Evolutionary conservation across 2,797 vertebrate genomes (phyloP).

Genomic region (Poecilia gillii): DNA sequence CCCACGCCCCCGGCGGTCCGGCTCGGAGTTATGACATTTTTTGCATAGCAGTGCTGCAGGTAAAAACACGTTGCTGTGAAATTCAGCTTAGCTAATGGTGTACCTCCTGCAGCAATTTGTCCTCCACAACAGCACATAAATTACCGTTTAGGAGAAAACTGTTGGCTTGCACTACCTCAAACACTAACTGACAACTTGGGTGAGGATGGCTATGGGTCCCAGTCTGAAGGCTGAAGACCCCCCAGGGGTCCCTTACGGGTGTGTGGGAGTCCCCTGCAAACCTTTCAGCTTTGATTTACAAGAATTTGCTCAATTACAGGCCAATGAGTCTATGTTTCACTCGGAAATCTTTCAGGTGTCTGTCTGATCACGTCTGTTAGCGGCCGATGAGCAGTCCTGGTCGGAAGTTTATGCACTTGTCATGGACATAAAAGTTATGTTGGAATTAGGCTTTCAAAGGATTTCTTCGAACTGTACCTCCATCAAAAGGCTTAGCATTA

Average conservation of each 20-base stretch:
- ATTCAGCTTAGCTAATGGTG: constrained; percentile 70
- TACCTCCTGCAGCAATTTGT: constrained; percentile 79
- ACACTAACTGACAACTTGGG: constrained; percentile 38
- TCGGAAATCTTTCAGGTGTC: constrained; percentile 23
- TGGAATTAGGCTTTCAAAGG: background rate
- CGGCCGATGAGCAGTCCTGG: background rate
- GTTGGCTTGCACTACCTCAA: constrained; percentile 5
- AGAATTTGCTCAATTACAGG: constrained; percentile 51
- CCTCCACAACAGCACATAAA: constrained; percentile 71
- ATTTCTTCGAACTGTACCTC: background rate
- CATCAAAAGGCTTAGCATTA: background rate
- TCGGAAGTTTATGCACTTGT: constrained; percentile 10
- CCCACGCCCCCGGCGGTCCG: constrained; percentile 43
- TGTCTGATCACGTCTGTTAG: constrained; percentile 27
- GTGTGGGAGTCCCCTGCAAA: constrained; percentile 43
- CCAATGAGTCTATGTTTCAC: constrained; percentile 21
- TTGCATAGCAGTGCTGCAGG: constrained; percentile 80
- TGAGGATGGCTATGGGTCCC: background rate
- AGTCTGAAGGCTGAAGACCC: constrained; percentile 12
- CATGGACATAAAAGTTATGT: background rate
- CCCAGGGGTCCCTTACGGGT: constrained; percentile 11
- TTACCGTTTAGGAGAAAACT: constrained; percentile 65
- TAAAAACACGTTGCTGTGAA: constrained; percentile 76
- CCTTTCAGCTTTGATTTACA: constrained; percentile 46
- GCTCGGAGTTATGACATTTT: constrained; percentile 73